Percentiles rank a stretch among this genome's conserved stretches.
Conservation (phyloP, 1,140 invertebrate species). For the Zaprionus tsacasi region DNA sequence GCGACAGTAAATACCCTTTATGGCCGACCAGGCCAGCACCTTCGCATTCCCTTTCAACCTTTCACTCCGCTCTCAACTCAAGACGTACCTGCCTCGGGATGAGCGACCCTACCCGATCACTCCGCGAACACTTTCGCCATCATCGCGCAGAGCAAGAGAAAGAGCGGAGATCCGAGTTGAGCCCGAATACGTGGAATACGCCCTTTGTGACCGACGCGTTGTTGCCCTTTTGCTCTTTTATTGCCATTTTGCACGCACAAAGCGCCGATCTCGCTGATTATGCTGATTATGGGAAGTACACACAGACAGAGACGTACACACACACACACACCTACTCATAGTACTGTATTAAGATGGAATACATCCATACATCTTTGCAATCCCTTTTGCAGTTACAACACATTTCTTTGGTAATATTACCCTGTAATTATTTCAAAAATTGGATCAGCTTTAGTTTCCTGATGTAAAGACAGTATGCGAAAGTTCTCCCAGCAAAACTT, state of each 20-base stretch:
- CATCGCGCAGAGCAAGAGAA: slow-evolving; percentile 1
- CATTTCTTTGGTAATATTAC: slow-evolving; percentile 10
- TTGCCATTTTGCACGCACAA: slow-evolving; percentile 70
- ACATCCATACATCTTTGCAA: background rate
- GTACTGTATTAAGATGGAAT: no score
- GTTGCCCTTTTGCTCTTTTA: slow-evolving; percentile 60
- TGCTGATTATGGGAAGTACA: slow-evolving; percentile 76
- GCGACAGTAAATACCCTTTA: slow-evolving; percentile 82
- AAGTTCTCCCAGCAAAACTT: background rate
- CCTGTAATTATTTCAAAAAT: slow-evolving; percentile 1
- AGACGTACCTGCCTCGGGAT: background rate
- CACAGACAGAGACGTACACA: slow-evolving; percentile 27
- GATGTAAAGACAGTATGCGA: background rate
- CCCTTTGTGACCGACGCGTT: slow-evolving; percentile 35
- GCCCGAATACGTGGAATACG: slow-evolving; percentile 52
- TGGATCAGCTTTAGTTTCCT: background rate
- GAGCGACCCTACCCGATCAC: slow-evolving; percentile 21
- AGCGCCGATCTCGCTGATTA: slow-evolving; percentile 81
- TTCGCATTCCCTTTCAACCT: slow-evolving; percentile 28
- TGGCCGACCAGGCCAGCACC: slow-evolving; percentile 43
- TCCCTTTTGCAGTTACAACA: slow-evolving; percentile 6
- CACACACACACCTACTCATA: slow-evolving; percentile 6
- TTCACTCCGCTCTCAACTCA: slow-evolving; percentile 32
- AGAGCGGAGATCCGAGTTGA: slow-evolving; percentile 4
- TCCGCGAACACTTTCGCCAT: slow-evolving; percentile 52